Conservation (phyloP, 1,140 invertebrate genomes). For the Doryteuthis pealeii region DNA sequence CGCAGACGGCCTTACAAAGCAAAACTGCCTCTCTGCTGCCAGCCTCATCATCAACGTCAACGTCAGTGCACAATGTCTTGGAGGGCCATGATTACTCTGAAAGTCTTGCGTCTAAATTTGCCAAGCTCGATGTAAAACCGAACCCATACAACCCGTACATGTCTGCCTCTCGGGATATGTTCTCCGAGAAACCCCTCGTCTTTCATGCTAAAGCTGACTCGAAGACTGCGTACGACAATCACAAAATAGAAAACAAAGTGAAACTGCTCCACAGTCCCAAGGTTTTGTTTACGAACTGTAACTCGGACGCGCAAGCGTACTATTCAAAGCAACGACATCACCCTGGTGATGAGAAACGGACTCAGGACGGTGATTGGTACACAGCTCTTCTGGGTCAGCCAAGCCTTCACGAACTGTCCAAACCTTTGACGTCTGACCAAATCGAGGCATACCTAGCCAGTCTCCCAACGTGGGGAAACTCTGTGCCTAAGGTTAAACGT, state of each 20-base stretch:
- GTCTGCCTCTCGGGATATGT: neutral
- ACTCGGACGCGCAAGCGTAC: slow-evolving; percentile 19
- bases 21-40: too few relatives aligned
- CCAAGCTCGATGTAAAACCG: neutral
- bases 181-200: slow-evolving; percentile 5
- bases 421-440: slow-evolving; percentile 39
- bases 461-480: slow-evolving; percentile 27
- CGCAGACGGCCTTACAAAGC: too few relatives aligned
- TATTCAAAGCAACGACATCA: slow-evolving; percentile 23
- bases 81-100: neutral
- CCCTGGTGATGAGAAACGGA: neutral
- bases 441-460: slow-evolving; percentile 43
- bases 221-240: neutral
- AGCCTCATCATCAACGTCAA: too few relatives aligned
- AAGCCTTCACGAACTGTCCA: slow-evolving; percentile 30
- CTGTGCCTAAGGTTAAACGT: slow-evolving; percentile 14
- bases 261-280: slow-evolving; percentile 47
- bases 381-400: neutral
- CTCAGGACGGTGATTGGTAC: slow-evolving; percentile 10
- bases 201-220: neutral
- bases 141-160: neutral
- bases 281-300: slow-evolving; percentile 35
- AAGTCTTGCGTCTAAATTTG: neutral
- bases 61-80: neutral
- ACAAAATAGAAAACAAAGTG: neutral